phyloP scores from a whole-genome alignment of 2,113 vertebrate genomes.

The Pungitius pungitius region DNA sequence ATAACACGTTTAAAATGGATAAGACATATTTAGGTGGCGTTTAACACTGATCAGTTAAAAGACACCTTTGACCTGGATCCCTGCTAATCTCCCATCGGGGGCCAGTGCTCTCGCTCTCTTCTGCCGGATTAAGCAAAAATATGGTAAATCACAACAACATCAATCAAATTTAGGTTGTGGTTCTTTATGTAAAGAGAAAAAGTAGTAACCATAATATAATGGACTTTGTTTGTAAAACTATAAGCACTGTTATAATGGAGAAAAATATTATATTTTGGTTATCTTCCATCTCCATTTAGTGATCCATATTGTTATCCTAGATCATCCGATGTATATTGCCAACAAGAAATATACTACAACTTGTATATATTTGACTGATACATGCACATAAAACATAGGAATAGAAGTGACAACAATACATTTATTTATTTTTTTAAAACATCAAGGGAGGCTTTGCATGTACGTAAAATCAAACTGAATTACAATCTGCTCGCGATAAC shows the following conservation, averaged over 20 bases:
- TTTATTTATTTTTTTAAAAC: slow-evolving; percentile 61
- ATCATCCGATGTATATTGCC: slow-evolving; percentile 67
- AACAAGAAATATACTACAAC: slow-evolving; percentile 30
- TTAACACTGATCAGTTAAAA: slow-evolving; percentile 31
- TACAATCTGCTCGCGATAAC: slow-evolving; percentile 21
- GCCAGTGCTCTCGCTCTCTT: background rate
- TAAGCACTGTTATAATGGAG: background rate
- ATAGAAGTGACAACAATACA: slow-evolving; percentile 8
- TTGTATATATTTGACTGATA: background rate
- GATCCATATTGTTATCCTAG: background rate
- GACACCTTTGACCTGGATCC: slow-evolving; percentile 13
- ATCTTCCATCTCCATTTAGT: background rate
- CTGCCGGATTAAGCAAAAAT: background rate
- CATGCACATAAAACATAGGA: background rate
- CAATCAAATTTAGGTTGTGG: background rate
- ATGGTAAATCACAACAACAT: background rate
- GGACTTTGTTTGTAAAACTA: background rate
- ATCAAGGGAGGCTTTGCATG: slow-evolving; percentile 39
- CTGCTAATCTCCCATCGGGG: slow-evolving; percentile 18
- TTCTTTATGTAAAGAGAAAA: background rate
- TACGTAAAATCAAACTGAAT: slow-evolving; percentile 38
- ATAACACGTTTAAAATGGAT: background rate
- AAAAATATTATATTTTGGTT: background rate
- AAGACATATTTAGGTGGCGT: slow-evolving; percentile 33
- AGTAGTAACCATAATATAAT: no score